Conservation (phyloP, 2,888 invertebrate species). For the Gandaritis pyraliata region DNA sequence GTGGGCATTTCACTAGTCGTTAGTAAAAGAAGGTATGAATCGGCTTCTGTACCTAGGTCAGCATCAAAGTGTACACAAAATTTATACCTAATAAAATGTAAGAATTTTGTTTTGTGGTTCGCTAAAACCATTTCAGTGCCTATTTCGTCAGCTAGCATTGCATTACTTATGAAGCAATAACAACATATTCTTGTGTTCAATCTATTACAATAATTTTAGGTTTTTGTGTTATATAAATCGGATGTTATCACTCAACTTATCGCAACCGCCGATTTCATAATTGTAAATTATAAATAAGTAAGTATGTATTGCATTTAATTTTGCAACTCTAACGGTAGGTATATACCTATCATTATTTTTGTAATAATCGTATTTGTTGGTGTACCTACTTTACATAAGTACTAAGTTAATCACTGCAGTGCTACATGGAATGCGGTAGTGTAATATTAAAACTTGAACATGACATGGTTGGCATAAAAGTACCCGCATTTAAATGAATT, state of each 20-base stretch:
- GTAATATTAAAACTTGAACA: conserved; percentile 68
- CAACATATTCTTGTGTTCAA: background rate
- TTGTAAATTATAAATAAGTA: background rate
- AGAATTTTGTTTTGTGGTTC: no score
- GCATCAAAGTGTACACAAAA: no score
- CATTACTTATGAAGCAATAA: background rate
- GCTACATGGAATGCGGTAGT: conserved; percentile 76
- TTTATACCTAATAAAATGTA: no score
- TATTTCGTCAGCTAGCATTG: no score
- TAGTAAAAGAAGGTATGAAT: no score
- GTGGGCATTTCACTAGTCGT: no score
- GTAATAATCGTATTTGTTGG: background rate
- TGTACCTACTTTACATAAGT: background rate
- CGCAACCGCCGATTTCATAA: conserved; percentile 25
- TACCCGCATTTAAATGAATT: conserved; percentile 70
- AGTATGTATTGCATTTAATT: no score
- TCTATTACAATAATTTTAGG: background rate
- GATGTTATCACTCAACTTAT: conserved; percentile 41
- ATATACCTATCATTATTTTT: background rate
- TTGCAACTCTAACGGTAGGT: no score
- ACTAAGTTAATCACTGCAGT: conserved; percentile 56
- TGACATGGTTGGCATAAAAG: conserved; percentile 68
- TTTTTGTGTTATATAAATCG: conserved; percentile 31
- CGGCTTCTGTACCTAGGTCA: no score
- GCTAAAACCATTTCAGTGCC: no score